Base-by-base conservation (phyloP, 2,113 vertebrate species). In the Limanda limanda region DNA sequence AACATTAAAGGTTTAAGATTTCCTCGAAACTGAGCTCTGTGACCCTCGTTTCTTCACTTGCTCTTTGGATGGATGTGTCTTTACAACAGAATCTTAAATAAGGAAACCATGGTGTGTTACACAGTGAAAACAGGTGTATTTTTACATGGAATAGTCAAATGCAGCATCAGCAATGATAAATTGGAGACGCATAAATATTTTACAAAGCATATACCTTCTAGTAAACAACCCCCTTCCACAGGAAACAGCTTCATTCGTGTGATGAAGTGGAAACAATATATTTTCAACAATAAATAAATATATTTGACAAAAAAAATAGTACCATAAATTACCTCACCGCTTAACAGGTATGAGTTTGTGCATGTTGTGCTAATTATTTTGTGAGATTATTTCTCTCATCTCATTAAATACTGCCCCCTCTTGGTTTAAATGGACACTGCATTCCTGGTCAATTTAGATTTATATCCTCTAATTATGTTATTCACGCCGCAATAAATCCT, bases 371-470 rank as follows among this genome's bases (percentile, higher is more conserved):
- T n/a, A 27, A 61, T 37, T 21, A n/a, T 58, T 51, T 23, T 13
- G 37, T 24, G 17, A 0, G 1, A 40, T 31, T 9, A 54, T 27
- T 54, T 21, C 20, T n/a, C 7, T 4, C 18, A 54, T n/a, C 51
- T 54, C 51, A 3, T 10, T 21, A 21, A 54, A 63, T 48, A 42
- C 40, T 21, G 45, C 54, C 23, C 17, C 59, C 24, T 64, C 11
- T 64, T 18, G 4, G 52, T 68, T 25, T 8, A 18, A 81, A 68
- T 20, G 20, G 55, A 58, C 27, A 64, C 25, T 84, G 78, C 64
- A 78, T 55, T 47, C 20, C 5, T 5, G 1, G 2, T 58, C 21
- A 24, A 48, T 64, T 21, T 25, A 15, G 12, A 76, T 52, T 35
- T 3, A 40, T 68, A 42, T 62, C 31, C 67, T 63, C 17, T 4